Conservation (phyloP, 2,888 invertebrate species). For the Erpobdella octoculata region DNA sequence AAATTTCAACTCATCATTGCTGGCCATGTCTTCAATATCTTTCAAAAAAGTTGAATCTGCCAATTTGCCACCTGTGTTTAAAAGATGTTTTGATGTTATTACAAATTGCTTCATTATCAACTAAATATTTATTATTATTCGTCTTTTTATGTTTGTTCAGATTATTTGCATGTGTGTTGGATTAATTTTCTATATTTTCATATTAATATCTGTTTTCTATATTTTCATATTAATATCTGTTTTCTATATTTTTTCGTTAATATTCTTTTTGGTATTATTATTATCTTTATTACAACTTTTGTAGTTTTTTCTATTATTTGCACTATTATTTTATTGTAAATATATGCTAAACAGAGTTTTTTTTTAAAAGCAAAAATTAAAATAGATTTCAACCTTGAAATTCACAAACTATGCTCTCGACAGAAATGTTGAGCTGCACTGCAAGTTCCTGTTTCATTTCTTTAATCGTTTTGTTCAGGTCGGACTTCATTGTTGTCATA, state of each 20-base stretch:
- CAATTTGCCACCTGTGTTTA: not conserved
- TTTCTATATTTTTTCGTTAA: too few relatives aligned
- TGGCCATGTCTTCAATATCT: not conserved
- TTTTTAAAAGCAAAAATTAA: too few relatives aligned
- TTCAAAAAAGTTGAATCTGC: not conserved
- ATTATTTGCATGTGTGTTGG: too few relatives aligned
- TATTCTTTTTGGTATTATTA: too few relatives aligned
- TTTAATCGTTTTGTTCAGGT: not conserved
- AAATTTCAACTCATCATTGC: not conserved
- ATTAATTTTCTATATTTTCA: too few relatives aligned
- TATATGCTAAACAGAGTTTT: too few relatives aligned
- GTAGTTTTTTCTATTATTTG: too few relatives aligned
- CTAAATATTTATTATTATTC: not conserved
- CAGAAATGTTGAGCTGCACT: not conserved
- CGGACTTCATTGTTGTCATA: not conserved
- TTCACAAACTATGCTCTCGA: not conserved
- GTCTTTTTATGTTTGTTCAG: not conserved
- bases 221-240: too few relatives aligned
- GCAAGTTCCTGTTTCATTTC: not conserved
- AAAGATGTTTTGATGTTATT: not conserved
- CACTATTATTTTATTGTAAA: too few relatives aligned
- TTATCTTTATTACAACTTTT: too few relatives aligned
- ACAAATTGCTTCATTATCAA: not conserved
- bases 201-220: too few relatives aligned
- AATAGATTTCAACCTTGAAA: constrained; percentile 5